Evolutionary conservation across 2,888 invertebrate genomes (phyloP).

Genomic region (Chrysodeixis includens): DNA sequence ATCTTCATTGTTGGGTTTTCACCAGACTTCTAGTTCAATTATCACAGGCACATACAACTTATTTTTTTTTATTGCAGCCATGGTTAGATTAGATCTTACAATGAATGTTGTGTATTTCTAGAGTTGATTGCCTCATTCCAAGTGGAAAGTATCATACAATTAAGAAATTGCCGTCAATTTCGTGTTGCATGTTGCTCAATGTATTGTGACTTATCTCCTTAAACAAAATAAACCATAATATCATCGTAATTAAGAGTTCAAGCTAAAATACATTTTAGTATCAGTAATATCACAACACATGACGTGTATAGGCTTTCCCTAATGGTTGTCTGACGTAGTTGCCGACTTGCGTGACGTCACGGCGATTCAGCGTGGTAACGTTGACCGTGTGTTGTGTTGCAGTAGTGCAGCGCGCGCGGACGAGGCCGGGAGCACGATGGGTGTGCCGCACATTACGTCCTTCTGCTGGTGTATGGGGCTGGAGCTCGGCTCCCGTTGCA

Average conservation of each 20-base stretch:
- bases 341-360: conserved; percentile 36
- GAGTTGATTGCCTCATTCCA: no score
- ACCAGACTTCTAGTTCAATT: no score
- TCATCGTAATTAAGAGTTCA: neutral
- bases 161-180: no score
- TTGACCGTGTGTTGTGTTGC: conserved; percentile 27
- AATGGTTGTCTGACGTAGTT: conserved; percentile 27
- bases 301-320: neutral
- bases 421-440: conserved; percentile 65
- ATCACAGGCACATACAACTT: no score
- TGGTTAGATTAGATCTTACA: no score
- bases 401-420: conserved; percentile 63
- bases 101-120: no score
- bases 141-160: no score
- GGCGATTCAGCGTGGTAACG: neutral
- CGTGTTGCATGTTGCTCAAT: no score
- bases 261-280: neutral
- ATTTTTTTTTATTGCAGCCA: no score
- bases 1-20: no score
- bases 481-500: conserved; percentile 75
- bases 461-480: conserved; percentile 84
- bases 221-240: no score
- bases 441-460: conserved; percentile 78
- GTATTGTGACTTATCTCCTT: no score
- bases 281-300: neutral